Base-by-base conservation (phyloP, 2,113 vertebrate species). In the Gavia stellata region DNA sequence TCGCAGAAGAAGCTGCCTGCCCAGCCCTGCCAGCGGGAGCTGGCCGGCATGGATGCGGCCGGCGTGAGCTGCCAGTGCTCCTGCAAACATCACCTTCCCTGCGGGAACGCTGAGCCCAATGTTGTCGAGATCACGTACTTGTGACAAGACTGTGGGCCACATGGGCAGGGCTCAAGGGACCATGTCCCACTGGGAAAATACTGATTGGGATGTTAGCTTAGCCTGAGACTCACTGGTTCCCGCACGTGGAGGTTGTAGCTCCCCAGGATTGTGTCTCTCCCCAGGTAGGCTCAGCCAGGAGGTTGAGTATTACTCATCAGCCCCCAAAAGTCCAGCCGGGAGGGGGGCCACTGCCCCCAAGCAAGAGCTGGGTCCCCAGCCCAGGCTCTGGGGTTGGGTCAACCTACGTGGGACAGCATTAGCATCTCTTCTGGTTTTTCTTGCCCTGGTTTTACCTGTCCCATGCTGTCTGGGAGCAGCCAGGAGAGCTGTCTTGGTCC, bases 51-150 rank as follows among this genome's bases (percentile, higher is more conserved):
- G 61, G 68, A 34, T 9, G 2, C 5, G 18, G 71, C 58, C 1
- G 38, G 33, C 7, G 4, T 9, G 42, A 90, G 31, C 58, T 89
- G 83, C 62, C 92, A 45, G 65, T 94, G 88, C 79, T 77, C 86
- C 86, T 96, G 94, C 71, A 88, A 5, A 49, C 92, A 85, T 2
- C 90, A 86, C 81, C 84, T 86, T 11, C 79, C 91, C 59, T n/a
- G 40, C 0, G 14, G 45, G 3, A 84, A 49, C 0, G 21, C 70
- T 5, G 92, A 96, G 65, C 88, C 94, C 79, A 98, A 90, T 1
- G 23, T 96, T n/a, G 95, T 96, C 3, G 98, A 98, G 96, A 61
- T 98, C 87, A 98, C 98, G 0, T 97, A 97, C 90, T 94, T 98
- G 63, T 98, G 97, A 95, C 53, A 28, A 17, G 28, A 40, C 86